Conservation (phyloP, 2,888 invertebrate species). For the Leucophenga montana region DNA sequence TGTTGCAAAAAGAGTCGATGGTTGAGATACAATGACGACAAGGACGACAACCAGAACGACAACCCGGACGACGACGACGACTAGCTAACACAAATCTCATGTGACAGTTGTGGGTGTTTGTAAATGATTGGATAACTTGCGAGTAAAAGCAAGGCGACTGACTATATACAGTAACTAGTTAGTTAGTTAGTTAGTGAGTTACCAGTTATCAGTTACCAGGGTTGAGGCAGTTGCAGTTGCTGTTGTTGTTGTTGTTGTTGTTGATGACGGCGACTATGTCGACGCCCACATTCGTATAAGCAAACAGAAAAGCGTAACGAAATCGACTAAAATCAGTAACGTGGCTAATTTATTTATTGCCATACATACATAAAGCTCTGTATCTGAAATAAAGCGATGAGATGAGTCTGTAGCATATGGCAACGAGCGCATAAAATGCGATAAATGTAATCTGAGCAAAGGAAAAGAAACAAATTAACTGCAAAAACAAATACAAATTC, state of each 20-base stretch:
- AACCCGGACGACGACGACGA: slow-evolving; percentile 6
- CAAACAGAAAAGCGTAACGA: neutral
- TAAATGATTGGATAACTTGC: slow-evolving; percentile 35
- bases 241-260: neutral
- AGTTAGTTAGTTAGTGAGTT: too few relatives aligned
- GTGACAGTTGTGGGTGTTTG: slow-evolving; percentile 47
- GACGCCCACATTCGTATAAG: slow-evolving; percentile 1
- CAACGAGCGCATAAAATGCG: slow-evolving; percentile 13
- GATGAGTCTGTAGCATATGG: neutral
- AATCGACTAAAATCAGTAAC: slow-evolving; percentile 43
- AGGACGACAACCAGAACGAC: neutral
- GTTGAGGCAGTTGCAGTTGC: slow-evolving; percentile 32
- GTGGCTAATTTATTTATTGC: slow-evolving; percentile 60
- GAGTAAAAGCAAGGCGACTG: slow-evolving; percentile 7
- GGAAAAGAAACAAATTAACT: slow-evolving; percentile 7
- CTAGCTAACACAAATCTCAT: slow-evolving; percentile 52
- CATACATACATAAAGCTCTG: slow-evolving; percentile 27
- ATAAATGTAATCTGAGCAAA: slow-evolving; percentile 20
- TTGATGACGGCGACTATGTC: neutral
- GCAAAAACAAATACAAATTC: neutral
- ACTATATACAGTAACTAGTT: neutral
- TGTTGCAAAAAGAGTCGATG: neutral
- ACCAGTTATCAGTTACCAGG: too few relatives aligned
- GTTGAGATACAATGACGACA: slow-evolving; percentile 17
- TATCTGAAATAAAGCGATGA: neutral